Evolutionary conservation across 2,113 vertebrate genomes (phyloP), one percentile per base, ranked within the genome.

Genomic region (Microtus pennsylvanicus): DNA sequence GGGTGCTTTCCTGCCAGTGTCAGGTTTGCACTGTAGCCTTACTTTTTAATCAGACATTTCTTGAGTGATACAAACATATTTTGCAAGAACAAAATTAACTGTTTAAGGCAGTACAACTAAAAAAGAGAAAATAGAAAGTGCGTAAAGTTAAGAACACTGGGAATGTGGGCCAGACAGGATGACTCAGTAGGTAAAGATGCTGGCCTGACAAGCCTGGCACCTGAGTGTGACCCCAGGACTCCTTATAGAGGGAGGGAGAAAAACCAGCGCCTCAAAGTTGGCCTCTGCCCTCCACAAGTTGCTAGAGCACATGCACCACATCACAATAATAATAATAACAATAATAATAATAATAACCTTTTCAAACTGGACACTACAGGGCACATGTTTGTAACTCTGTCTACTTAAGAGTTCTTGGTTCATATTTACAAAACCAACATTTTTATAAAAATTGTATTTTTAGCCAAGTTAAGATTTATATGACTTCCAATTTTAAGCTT

Each of bases 361-460:
- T 63, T 28, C 38, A 83, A 83, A 63, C 81, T 83, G n/a, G 24
- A 42, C 7, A 63, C 74, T 75, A 83, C 7, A 9, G 10, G 30
- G 7, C 33, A 90, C 47, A 4, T 75, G 2, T 94, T 92, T 89
- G 13, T 63, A 96, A 69, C 47, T 63, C n/a, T 61, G 10, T 88
- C 21, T 77, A 72, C 82, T 85, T 33, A 93, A 74, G 28, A 92
- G 28, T 96, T 17, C 22, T 83, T 5, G 6, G 24, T 92, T 88
- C 26, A 50, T 28, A 76, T 86, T 96, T 95, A 65, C 5, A 76
- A 92, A 89, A 76, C 77, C 28, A 93, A 42, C 11, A 75, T 75
- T 89, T 96, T 90, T 87, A 83, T 75, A 19, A 92, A 90, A 93
- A 75, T 74, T 87, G 12, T 55, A n/a, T 70, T 70, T 92, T 91